Evolutionary conservation across 2,797 vertebrate genomes (phyloP), one percentile per base, ranked within the genome.

Genomic region (Taeniopygia guttata): DNA sequence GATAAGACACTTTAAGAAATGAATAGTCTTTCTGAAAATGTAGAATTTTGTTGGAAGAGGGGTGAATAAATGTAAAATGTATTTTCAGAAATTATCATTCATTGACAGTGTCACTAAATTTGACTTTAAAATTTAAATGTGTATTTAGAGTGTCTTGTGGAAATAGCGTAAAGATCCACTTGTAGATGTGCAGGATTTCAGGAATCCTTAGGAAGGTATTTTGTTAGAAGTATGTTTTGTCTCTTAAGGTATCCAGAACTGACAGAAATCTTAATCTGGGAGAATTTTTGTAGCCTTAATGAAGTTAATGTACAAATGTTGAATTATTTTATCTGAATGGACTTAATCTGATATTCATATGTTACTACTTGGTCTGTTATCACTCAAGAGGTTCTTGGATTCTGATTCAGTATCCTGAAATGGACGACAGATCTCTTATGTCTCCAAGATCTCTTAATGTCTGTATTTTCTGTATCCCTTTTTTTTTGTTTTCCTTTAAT

Each of bases 141-240:
- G 3, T 86, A 27, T 63, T 90, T n/a, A n/a, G n/a, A n/a, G n/a
- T n/a, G n/a, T 89, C 7, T 75, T 82, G 11, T 63, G 18, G 58
- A 51, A 84, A n/a, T 51, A 58, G 10, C 0, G 0, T 56, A 45
- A 16, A 36, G 34, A 52, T 56, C 13, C 11, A 32, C 6, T 40
- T 80, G 40, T 66, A 79, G 18, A 23, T 40, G 7, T 63, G 22
- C 19, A 9, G 15, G 20, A 79, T 32, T 72, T 87, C 0, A 0
- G 52, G 70, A 90, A 52, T 76, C 29, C 23, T 34, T 66, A 42
- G 68, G 40, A 52, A 81, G 46, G 2, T 87, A 42, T 6, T 81
- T 48, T 45, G 13, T 66, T 79, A n/a, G 25, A 51, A 52, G 14
- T 68, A 19, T 10, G 0, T 76, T 91, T 78, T 93, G 30, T 17